Conservation (phyloP, 2,888 invertebrate species). For the Pocota personata region DNA sequence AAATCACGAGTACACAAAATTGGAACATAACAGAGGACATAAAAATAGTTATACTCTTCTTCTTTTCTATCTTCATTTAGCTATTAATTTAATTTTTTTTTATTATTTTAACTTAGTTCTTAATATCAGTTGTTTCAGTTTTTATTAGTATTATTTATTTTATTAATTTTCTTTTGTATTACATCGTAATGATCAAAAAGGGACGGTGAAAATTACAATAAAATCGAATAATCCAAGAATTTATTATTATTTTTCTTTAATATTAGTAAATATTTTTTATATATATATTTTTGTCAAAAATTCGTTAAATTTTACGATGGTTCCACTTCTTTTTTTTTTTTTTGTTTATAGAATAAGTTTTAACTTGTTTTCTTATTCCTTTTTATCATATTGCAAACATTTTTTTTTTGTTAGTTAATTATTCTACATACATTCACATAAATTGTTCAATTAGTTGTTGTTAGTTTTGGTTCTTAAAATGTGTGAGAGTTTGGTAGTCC, state of each 20-base stretch:
- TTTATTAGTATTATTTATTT: slow-evolving; percentile 28
- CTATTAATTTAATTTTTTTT: slow-evolving; percentile 16
- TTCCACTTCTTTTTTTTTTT: slow-evolving; percentile 46
- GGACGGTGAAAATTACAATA: slow-evolving; percentile 83
- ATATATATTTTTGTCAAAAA: slow-evolving; percentile 67
- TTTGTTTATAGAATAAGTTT: slow-evolving; percentile 8
- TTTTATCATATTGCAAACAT: slow-evolving; percentile 37
- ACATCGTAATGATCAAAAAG: slow-evolving; percentile 79
- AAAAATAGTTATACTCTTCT: slow-evolving; percentile 45
- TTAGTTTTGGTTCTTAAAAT: slow-evolving; percentile 56
- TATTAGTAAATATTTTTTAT: slow-evolving; percentile 69
- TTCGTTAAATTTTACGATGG: slow-evolving; percentile 70
- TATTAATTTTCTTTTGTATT: slow-evolving; percentile 65
- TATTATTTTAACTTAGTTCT: slow-evolving; percentile 46
- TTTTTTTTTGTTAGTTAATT: slow-evolving; percentile 26
- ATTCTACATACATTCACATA: slow-evolving; percentile 63
- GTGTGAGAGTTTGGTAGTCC: slow-evolving; percentile 35
- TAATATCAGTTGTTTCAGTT: slow-evolving; percentile 60
- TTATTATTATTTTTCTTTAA: slow-evolving; percentile 49
- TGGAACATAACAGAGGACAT: slow-evolving; percentile 54
- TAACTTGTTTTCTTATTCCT: slow-evolving; percentile 3
- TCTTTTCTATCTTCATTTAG: slow-evolving; percentile 16
- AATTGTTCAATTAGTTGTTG: slow-evolving; percentile 24
- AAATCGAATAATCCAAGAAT: slow-evolving; percentile 78
- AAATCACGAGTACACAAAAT: slow-evolving; percentile 46